Conservation (phyloP, 1,140 invertebrate species). For the Vanessa atalanta region DNA sequence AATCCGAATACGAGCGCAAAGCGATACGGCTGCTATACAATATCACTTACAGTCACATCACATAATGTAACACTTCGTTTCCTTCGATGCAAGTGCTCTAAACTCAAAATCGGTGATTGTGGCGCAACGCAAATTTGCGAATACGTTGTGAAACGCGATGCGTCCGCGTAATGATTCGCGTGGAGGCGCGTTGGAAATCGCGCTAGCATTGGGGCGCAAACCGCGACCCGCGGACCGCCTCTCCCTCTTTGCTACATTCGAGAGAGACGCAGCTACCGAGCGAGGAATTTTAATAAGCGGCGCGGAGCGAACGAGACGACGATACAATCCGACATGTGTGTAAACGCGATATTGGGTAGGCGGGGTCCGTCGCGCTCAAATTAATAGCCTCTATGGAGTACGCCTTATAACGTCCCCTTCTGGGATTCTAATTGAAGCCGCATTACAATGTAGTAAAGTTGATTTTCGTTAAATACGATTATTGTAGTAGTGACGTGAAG, state of each 20-base stretch:
- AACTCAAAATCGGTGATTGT: conserved; percentile 30
- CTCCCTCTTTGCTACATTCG: conserved; percentile 55
- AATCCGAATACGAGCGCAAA: conserved; percentile 1
- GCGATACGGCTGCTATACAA: neutral
- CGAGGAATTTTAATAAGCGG: conserved; percentile 79
- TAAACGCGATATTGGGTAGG: conserved; percentile 73
- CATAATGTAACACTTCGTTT: conserved; percentile 33
- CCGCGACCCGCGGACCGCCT: conserved; percentile 61
- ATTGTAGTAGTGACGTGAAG: conserved; percentile 54
- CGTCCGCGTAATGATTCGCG: conserved; percentile 71
- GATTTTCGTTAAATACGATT: conserved; percentile 20
- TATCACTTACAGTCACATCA: conserved; percentile 37
- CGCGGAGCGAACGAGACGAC: conserved; percentile 71
- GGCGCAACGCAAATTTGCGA: conserved; percentile 42
- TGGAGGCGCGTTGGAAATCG: conserved; percentile 74
- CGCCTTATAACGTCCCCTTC: conserved; percentile 58
- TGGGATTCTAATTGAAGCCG: conserved; percentile 27
- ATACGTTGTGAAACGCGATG: conserved; percentile 55
- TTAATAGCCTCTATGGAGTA: conserved; percentile 71
- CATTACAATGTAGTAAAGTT: conserved; percentile 40
- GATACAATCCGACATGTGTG: conserved; percentile 72
- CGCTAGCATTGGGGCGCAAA: conserved; percentile 69
- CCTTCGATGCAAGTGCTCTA: conserved; percentile 17
- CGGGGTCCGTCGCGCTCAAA: conserved; percentile 78
- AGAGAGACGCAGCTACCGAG: conserved; percentile 72